Evolutionary conservation across 2,888 invertebrate genomes (phyloP), one percentile per base, ranked within the genome.

Genomic region (Lycocerus yunnanus): DNA sequence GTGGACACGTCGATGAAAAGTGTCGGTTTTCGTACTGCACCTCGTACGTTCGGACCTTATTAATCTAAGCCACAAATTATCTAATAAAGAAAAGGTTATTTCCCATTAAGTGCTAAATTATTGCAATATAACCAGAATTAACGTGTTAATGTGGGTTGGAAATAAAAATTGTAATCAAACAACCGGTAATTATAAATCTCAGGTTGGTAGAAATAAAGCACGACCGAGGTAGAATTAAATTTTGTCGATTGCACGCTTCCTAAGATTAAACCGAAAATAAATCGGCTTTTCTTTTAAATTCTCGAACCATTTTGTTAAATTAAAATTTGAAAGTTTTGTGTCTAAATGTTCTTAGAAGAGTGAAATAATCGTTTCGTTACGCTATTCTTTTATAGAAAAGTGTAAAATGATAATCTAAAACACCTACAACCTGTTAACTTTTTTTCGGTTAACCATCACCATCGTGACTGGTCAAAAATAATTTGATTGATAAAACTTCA

Each of bases 401-500:
- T 82, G 80, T 75, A 81, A 77, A 66, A 78, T 18, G 61, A 18
- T 16, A 75, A 74, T 72, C 73, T 78, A 18, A 82, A 81, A 82
- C 82, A 83, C 82, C 82, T 81, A 83, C 80, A 81, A 77, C 78
- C 78, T 71, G 71, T 78, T 76, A 72, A 71, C 67, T 77, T 74
- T 74, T 76, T 76, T 43, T 43, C n/a, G 43, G 77, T 77, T 80
- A 79, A 78, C 80, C 79, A 80, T 78, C 66, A 80, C 80, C 83
- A 82, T 83, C 83, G 81, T 84, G 84, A 84, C 84, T 80, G 68
- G 80, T 77, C 79, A 71, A 77, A 82, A 82, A 80, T 83, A 83
- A 83, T 83, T 82, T 83, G 83, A 83, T 83, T 82, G 83, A 83
- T 83, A 83, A 83, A 83, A 83, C 83, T 83, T 83, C 81, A 83